Conservation (phyloP, 2,797 vertebrate species). For the Platyrinchus mystaceus region DNA sequence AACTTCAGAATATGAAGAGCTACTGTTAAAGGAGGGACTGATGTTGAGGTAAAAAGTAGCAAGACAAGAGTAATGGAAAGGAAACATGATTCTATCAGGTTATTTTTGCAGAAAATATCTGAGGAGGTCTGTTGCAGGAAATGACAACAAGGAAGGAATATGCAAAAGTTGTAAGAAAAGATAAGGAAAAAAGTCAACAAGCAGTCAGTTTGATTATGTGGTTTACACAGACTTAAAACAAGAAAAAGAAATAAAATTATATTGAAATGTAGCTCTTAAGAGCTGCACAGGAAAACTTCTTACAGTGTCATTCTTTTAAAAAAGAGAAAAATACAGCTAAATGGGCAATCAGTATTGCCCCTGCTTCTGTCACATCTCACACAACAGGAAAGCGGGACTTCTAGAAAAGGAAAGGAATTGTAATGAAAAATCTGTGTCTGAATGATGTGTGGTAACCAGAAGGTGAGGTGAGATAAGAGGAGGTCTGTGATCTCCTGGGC, state of each 20-base stretch:
- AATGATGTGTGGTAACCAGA: not conserved
- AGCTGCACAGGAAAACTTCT: not conserved
- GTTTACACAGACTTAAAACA: not conserved
- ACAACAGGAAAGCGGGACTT: not conserved
- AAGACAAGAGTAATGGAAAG: not conserved
- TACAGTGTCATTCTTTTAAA: not conserved
- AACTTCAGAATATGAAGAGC: not conserved
- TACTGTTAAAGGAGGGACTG: not conserved
- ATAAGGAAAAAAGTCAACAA: not conserved
- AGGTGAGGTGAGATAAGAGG: not conserved
- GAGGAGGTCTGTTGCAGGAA: not conserved
- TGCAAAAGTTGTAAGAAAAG: not conserved
- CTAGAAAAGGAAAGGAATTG: not conserved
- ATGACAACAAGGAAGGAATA: not conserved
- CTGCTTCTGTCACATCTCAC: not conserved
- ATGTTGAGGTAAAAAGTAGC: not conserved
- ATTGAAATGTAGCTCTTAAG: not conserved
- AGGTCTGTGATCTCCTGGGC: not conserved
- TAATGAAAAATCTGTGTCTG: not conserved
- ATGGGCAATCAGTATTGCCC: not conserved
- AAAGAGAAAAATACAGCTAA: not conserved
- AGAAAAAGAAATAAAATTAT: not conserved
- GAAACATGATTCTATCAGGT: not conserved
- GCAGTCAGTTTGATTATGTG: not conserved
- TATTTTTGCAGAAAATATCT: not conserved